These are phyloP conservation scores for Agapornis roseicollis DNA, from an alignment of 2,113 vertebrate genomes.

Conservation along the genomic window DNA sequence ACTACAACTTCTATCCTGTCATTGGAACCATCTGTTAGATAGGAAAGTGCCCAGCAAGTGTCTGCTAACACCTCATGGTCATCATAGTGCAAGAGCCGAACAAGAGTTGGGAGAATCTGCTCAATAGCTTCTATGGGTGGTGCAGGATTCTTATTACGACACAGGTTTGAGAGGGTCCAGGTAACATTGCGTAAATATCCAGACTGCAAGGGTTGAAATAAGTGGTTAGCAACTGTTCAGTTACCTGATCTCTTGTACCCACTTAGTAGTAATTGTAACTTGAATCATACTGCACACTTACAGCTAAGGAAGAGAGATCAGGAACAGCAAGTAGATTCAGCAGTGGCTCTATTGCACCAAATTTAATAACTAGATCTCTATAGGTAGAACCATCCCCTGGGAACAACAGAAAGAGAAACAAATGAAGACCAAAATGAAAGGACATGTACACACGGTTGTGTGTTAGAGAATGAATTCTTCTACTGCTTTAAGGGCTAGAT, in stretches of 20 bases:
- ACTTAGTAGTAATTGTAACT: background rate
- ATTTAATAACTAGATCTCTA: conserved; percentile 90
- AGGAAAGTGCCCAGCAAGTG: conserved; percentile 92
- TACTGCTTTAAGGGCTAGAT: background rate
- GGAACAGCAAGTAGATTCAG: conserved; percentile 81
- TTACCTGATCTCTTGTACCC: background rate
- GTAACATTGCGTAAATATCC: conserved; percentile 92
- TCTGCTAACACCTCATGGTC: conserved; percentile 87
- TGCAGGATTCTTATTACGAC: conserved; percentile 96
- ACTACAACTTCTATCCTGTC: conserved; percentile 92
- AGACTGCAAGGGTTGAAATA: conserved; percentile 63
- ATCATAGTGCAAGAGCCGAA: conserved; percentile 80
- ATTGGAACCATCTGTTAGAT: conserved; percentile 89
- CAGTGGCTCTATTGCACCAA: conserved; percentile 83
- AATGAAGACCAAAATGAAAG: background rate
- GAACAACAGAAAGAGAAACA: background rate
- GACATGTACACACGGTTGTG: background rate
- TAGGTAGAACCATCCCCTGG: conserved; percentile 88
- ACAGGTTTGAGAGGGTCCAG: conserved; percentile 96
- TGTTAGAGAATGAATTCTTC: background rate
- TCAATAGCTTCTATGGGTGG: conserved; percentile 87
- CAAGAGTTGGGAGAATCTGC: conserved; percentile 86
- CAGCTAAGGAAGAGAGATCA: conserved; percentile 83
- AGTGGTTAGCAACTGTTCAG: background rate
- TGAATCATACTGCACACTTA: conserved; percentile 68